Evolutionary conservation across 2,113 vertebrate species (phyloP), one percentile per base, ranked within the genome.

Genomic region (Seriola quinqueradiata): DNA sequence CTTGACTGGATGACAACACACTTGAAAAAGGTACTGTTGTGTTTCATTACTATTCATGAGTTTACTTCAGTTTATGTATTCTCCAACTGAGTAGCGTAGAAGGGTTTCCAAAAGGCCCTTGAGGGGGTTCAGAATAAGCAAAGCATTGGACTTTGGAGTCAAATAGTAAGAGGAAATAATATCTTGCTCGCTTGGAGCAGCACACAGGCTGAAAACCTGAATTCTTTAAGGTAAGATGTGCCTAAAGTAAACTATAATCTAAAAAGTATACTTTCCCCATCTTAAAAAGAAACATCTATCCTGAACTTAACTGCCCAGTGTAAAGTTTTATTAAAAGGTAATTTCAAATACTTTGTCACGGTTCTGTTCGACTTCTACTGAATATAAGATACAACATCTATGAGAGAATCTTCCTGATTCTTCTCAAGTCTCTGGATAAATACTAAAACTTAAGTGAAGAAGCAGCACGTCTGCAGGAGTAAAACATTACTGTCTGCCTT

Each of bases 1-100:
- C 65, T 67, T 77, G 67, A 87, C 73, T 69, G 52, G 70, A 63
- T 70, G 82, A 87, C 81, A 82, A 75, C 84, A 67, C 63, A 73
- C 46, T 71, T 83, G 69, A 81, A 83, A 87, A 89, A 88, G 73
- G 78, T 83, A 73, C 52, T 77, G 81, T 71, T 81, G 70, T 57
- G 67, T 85, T 72, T 81, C 76, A 85, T 90, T 88, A 86, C 58
- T 87, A 90, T 92, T 87, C 88, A 92, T 88, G 82, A 87, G 61
- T 81, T 85, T 76, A 70, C 32, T 87, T 85, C 70, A 65, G 73
- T 70, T 70, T 71, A 82, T 73, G 66, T 63, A 38, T 82, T 81
- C 71, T 80, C 67, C n/a, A 25, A 14, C 59, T 54, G 75, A 58
- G 70, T 6, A 50, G 40, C 12, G 42, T 12, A 79, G 60, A 75